Evolutionary conservation across 2,113 vertebrate species (phyloP).

Genomic region (Bubalus kerabau): DNA sequence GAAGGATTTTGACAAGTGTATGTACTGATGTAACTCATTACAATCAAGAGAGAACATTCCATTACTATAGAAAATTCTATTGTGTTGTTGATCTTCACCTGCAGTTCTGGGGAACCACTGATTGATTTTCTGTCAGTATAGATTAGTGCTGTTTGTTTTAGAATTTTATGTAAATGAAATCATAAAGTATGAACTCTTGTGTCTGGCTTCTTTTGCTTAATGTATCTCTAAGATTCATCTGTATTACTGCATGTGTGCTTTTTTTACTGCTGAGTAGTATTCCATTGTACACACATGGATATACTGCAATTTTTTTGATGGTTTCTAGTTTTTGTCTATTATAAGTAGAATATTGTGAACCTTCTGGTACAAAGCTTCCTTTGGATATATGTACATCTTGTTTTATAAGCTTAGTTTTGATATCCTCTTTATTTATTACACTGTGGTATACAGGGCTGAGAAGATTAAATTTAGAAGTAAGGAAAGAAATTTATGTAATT

Average conservation of each 20-base stretch:
- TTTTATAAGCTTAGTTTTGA: conserved; percentile 3
- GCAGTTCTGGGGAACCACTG: neutral
- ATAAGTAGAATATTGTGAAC: neutral
- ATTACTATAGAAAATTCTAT: neutral
- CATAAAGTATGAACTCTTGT: neutral
- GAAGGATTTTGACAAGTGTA: neutral
- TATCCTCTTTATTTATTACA: neutral
- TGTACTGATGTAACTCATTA: neutral
- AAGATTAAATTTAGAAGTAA: conserved; percentile 3
- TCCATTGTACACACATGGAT: neutral
- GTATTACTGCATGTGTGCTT: neutral
- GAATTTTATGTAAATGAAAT: conserved; percentile 16
- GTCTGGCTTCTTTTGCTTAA: neutral
- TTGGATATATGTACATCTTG: neutral
- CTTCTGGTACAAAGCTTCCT: neutral
- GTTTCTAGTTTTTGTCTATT: neutral
- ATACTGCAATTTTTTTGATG: neutral
- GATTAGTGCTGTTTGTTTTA: conserved; percentile 12
- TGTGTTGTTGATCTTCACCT: neutral
- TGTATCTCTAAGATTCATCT: neutral
- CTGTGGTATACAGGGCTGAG: neutral
- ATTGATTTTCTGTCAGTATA: neutral
- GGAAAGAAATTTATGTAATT: neutral
- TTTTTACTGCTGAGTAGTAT: neutral
- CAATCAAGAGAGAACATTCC: neutral